Percentiles rank a stretch among this genome's conserved stretches.
Conservation (phyloP, 2,888 invertebrate species). For the Schizotus pectinicornis region DNA sequence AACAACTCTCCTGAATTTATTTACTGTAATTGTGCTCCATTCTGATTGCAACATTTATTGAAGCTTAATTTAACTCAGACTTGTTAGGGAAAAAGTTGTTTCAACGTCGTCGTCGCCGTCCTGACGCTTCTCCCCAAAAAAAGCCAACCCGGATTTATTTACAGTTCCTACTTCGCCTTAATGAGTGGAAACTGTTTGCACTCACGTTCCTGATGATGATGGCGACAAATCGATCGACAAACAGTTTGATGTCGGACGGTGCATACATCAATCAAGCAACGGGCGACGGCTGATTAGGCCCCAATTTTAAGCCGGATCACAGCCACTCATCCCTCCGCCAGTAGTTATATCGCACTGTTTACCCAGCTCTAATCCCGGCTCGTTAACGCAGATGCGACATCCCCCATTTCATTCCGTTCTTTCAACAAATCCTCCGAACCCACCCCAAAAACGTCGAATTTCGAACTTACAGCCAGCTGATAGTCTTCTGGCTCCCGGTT, state of each 20-base stretch:
- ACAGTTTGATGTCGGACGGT: constrained; percentile 7
- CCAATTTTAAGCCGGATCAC: constrained; percentile 12
- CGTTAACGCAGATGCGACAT: constrained; percentile 22
- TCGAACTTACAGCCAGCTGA: too few relatives aligned
- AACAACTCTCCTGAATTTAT: constrained; percentile 48
- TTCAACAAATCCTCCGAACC: too few relatives aligned
- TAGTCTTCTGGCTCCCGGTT: too few relatives aligned
- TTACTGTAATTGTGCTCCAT: constrained; percentile 48
- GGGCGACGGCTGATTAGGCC: constrained; percentile 6
- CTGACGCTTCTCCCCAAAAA: too few relatives aligned
- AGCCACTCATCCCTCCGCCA: constrained; percentile 30
- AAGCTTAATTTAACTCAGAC: constrained; percentile 43
- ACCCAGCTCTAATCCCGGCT: constrained; percentile 36
- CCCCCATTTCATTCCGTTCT: not conserved
- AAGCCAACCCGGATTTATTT: not conserved
- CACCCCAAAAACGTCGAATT: too few relatives aligned
- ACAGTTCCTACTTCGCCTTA: not conserved
- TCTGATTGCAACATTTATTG: constrained; percentile 48
- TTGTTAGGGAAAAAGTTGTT: constrained; percentile 25
- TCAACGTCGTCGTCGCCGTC: constrained; percentile 10
- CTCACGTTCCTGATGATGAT: not conserved
- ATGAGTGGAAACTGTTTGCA: not conserved
- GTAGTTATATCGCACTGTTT: constrained; percentile 40
- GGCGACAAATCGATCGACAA: constrained; percentile 17
- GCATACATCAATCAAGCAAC: constrained; percentile 5